Conservation (phyloP, 1,140 invertebrate genomes). For the Drosophila nannoptera region DNA sequence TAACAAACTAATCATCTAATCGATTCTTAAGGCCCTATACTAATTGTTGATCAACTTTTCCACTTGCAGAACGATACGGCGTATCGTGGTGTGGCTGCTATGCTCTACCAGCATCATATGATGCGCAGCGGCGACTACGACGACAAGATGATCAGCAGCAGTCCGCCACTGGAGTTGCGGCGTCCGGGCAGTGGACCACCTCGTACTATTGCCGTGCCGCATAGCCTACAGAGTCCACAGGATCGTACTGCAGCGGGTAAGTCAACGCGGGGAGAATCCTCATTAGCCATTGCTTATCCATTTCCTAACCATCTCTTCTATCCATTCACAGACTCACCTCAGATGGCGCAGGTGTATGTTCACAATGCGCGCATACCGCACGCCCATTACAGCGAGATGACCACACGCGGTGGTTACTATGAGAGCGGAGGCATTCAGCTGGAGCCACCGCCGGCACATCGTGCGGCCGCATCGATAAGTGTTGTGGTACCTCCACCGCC, state of each 20-base stretch:
- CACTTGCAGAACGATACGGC: constrained; percentile 82
- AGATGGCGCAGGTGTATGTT: constrained; percentile 85
- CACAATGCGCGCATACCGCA: constrained; percentile 80
- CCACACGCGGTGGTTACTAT: constrained; percentile 68
- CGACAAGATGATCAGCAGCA: constrained; percentile 81
- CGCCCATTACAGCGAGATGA: constrained; percentile 72
- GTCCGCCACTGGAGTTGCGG: constrained; percentile 86
- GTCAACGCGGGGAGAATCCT: constrained; percentile 1
- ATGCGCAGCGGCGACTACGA: constrained; percentile 79
- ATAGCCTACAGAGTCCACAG: constrained; percentile 84
- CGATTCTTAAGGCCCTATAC: not conserved
- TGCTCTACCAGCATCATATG: constrained; percentile 87
- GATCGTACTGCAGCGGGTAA: constrained; percentile 87
- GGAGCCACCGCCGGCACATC: constrained; percentile 84
- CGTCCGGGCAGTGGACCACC: constrained; percentile 80
- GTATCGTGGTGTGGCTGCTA: constrained; percentile 74
- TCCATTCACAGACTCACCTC: constrained; percentile 82
- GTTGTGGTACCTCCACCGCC: constrained; percentile 78
- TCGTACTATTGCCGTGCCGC: constrained; percentile 79
- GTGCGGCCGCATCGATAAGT: constrained; percentile 79
- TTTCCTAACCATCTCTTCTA: no score
- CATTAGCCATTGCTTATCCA: not conserved
- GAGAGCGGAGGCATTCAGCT: constrained; percentile 58
- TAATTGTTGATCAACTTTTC: not conserved
- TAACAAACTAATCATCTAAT: not conserved